These are phyloP conservation scores for Linepithema humile DNA, from an alignment of 1,140 invertebrate species.

Conservation along the genomic window DNA sequence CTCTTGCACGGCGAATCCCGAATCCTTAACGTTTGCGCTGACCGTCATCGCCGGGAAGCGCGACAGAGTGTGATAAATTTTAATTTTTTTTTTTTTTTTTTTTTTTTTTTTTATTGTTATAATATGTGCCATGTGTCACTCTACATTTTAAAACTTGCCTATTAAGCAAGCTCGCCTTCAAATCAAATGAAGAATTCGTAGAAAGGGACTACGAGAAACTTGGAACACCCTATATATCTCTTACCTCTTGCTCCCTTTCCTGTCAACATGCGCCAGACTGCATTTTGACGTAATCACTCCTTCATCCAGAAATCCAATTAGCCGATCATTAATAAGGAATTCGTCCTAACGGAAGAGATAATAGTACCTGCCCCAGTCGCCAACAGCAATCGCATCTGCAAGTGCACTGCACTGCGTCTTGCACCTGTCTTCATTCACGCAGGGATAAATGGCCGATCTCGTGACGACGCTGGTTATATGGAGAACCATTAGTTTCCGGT, in stretches of 20 bases:
- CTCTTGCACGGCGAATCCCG: too few species aligned
- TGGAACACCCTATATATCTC: constrained; percentile 7
- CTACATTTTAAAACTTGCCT: background rate
- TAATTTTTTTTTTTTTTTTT: too few species aligned
- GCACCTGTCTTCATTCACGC: constrained; percentile 46
- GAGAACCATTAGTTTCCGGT: constrained; percentile 62
- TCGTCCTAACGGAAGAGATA: constrained; percentile 70
- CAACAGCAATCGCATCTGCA: constrained; percentile 31
- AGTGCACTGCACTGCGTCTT: constrained; percentile 43
- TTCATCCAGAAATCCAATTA: constrained; percentile 78
- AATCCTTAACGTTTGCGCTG: too few species aligned
- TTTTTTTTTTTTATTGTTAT: too few species aligned
- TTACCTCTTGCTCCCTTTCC: constrained; percentile 9
- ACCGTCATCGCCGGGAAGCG: too few species aligned
- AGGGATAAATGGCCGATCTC: constrained; percentile 47
- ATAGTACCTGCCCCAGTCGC: constrained; percentile 69
- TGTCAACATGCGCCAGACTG: constrained; percentile 7
- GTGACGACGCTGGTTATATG: constrained; percentile 31
- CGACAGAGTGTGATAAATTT: too few species aligned
- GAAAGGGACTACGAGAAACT: background rate
- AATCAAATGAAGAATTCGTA: background rate
- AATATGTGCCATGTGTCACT: background rate
- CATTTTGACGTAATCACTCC: constrained; percentile 67
- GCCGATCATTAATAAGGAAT: constrained; percentile 79
- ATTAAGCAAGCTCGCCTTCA: background rate